Evolutionary conservation across 2,888 invertebrate species (phyloP).

Genomic region (Geotrupes spiniger): DNA sequence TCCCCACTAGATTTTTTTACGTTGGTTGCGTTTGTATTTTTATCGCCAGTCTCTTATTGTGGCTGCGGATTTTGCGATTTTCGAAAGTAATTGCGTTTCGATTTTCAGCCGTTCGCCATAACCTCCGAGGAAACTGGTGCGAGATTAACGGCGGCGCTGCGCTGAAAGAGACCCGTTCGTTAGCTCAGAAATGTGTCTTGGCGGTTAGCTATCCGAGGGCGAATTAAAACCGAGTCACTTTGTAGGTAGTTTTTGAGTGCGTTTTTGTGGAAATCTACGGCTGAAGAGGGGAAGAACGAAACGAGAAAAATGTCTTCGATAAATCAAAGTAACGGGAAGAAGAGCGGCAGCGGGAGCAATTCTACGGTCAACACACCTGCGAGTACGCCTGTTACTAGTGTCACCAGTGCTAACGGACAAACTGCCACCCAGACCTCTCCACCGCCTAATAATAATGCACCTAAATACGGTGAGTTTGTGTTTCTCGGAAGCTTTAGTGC

Average conservation of each 20-base stretch:
- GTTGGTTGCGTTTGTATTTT: constrained; percentile 30
- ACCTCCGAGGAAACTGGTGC: constrained; percentile 13
- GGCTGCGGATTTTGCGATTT: not conserved
- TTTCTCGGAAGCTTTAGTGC: too few species aligned
- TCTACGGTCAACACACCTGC: constrained; percentile 46
- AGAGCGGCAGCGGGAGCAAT: constrained; percentile 40
- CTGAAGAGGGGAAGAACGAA: constrained; percentile 7
- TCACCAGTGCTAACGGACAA: constrained; percentile 39
- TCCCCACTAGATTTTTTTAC: constrained; percentile 33
- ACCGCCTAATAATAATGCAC: constrained; percentile 51
- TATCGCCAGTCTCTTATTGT: constrained; percentile 7
- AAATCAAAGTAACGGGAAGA: constrained; percentile 41
- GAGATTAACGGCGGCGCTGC: too few species aligned
- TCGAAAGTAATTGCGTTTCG: too few species aligned
- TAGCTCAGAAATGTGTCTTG: not conserved
- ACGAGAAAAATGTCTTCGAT: constrained; percentile 34
- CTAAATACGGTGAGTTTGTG: constrained; percentile 55
- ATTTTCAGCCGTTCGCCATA: constrained; percentile 15
- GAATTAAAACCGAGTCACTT: too few species aligned
- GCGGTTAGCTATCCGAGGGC: too few species aligned
- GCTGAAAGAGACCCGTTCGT: too few species aligned
- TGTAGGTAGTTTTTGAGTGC: constrained; percentile 18
- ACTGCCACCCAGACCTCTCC: constrained; percentile 42
- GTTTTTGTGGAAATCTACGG: constrained; percentile 13
- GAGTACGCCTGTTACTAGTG: constrained; percentile 44